These are phyloP conservation scores for Troilus luridus DNA, from an alignment of 2,888 invertebrate species.

Conservation along the genomic window DNA sequence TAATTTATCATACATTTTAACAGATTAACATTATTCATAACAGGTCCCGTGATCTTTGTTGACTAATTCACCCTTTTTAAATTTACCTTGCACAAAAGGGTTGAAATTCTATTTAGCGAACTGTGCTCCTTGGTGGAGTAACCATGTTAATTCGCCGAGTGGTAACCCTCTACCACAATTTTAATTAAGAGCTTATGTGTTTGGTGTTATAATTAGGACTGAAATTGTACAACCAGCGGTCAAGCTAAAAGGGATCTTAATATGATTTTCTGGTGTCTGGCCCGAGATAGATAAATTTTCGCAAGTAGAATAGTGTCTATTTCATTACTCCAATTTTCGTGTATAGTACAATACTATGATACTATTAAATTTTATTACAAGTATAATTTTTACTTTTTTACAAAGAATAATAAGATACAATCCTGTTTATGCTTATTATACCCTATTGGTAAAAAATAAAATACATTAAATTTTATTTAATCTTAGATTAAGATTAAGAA, in stretches of 20 bases:
- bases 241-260: neutral
- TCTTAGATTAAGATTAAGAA: no score
- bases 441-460: no score
- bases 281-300: neutral
- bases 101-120: neutral
- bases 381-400: no score
- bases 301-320: neutral
- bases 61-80: neutral
- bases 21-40: no score
- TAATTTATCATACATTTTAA: no score
- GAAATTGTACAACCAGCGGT: neutral
- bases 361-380: no score
- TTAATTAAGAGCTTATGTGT: conserved; percentile 22
- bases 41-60: no score
- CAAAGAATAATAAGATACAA: no score
- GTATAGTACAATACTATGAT: no score
- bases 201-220: neutral
- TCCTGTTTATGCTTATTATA: no score
- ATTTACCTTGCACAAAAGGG: neutral
- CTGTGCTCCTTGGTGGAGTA: neutral
- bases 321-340: no score
- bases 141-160: neutral
- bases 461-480: no score
- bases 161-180: conserved; percentile 3
- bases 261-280: neutral